Evolutionary conservation across 2,113 vertebrate species (phyloP).

Genomic region (Pangasianodon hypophthalmus): DNA sequence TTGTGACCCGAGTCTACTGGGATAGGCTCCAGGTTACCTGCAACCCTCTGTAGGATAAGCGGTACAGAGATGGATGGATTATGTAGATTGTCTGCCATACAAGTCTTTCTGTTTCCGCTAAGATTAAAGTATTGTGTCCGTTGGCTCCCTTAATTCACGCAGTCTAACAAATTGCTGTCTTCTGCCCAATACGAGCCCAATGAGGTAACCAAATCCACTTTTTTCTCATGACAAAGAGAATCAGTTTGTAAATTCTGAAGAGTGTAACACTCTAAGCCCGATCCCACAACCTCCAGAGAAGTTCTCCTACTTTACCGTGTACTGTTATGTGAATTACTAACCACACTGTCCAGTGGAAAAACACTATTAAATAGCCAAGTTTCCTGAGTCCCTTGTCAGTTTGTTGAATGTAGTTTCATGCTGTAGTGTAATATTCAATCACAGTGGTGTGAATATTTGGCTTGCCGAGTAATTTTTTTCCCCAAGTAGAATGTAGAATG

Average conservation of each 20-base stretch:
- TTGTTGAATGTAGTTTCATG: neutral
- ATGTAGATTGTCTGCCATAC: too few relatives aligned
- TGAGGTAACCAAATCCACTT: neutral
- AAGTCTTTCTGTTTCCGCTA: too few relatives aligned
- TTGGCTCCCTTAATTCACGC: neutral
- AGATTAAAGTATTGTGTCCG: neutral
- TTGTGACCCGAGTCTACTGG: too few relatives aligned
- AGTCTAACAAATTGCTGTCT: neutral
- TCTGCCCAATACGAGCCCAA: neutral
- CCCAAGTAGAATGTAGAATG: neutral
- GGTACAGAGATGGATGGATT: too few relatives aligned
- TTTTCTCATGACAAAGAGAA: neutral
- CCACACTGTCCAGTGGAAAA: constrained; percentile 3
- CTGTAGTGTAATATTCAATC: neutral
- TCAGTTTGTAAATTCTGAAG: neutral
- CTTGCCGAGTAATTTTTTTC: neutral
- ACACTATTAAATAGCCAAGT: neutral
- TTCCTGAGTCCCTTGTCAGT: neutral
- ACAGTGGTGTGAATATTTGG: neutral
- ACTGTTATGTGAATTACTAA: neutral
- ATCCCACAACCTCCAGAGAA: neutral
- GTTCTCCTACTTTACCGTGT: neutral
- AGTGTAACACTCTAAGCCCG: neutral
- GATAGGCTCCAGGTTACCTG: too few relatives aligned
- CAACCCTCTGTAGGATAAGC: too few relatives aligned